Conservation (phyloP, 2,888 invertebrate species). For the Lumbricus terrestris region DNA sequence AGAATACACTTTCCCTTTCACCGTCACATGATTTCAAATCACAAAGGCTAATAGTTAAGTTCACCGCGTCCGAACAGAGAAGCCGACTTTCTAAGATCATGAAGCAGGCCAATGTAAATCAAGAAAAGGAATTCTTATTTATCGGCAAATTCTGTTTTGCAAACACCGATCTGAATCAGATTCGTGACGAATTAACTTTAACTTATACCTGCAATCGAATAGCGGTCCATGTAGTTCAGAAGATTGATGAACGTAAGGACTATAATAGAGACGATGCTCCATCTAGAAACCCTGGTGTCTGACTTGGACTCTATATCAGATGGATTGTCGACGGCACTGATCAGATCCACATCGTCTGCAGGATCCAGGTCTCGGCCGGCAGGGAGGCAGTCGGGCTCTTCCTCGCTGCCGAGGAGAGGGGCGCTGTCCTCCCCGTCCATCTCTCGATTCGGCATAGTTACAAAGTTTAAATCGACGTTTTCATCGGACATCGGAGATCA, state of each 20-base stretch:
- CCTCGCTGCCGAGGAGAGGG: not conserved
- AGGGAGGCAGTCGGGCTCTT: not conserved
- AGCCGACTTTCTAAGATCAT: not conserved
- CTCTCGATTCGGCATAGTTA: not conserved
- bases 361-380: not conserved
- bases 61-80: not conserved
- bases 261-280: slow-evolving; percentile 19
- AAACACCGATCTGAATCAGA: not conserved
- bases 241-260: slow-evolving; percentile 67
- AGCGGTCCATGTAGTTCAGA: slow-evolving; percentile 68
- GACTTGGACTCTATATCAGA: not conserved
- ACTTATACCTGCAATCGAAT: slow-evolving; percentile 41
- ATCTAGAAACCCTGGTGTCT: not conserved
- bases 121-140: not conserved
- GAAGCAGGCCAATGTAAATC: not conserved
- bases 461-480: not conserved
- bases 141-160: not conserved
- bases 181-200: not conserved
- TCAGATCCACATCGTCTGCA: not conserved
- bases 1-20: too few relatives aligned
- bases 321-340: not conserved
- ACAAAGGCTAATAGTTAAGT: not conserved
- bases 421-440: not conserved
- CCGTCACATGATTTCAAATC: not conserved
- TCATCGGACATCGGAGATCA: not conserved